Conservation (phyloP, 2,888 invertebrate species). For the Antheraea yamamai region DNA sequence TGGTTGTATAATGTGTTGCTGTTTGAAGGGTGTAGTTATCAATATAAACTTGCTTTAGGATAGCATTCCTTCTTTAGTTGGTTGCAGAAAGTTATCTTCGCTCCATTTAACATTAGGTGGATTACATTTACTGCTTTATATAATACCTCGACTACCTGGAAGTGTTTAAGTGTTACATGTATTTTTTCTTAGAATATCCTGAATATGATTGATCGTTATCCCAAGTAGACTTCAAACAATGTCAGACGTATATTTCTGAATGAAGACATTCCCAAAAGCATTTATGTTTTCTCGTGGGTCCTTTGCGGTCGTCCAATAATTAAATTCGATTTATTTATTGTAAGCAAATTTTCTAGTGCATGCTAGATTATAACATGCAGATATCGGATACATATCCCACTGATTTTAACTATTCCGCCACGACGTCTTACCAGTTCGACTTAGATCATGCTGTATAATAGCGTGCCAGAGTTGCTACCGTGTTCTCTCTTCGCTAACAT, state of each 20-base stretch:
- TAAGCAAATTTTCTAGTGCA: not conserved
- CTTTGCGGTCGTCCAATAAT: not conserved
- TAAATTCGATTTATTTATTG: not conserved
- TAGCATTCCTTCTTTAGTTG: too few relatives aligned
- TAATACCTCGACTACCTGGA: too few relatives aligned
- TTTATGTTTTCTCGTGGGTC: not conserved
- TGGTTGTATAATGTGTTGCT: too few relatives aligned
- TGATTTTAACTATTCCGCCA: not conserved
- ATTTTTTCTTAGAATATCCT: too few relatives aligned
- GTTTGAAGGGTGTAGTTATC: too few relatives aligned
- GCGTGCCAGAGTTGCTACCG: slow-evolving; percentile 29
- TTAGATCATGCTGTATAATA: not conserved
- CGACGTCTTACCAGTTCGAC: not conserved
- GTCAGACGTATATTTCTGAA: not conserved
- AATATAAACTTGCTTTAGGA: too few relatives aligned
- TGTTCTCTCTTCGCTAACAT: slow-evolving; percentile 32
- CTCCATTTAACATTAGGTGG: too few relatives aligned
- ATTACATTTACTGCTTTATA: too few relatives aligned
- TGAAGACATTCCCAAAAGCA: not conserved
- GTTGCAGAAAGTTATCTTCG: too few relatives aligned
- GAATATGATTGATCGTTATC: not conserved
- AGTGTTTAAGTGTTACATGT: too few relatives aligned
- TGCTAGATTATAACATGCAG: not conserved
- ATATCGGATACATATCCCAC: not conserved
- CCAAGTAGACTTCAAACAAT: not conserved